Base-by-base conservation (phyloP, 2,888 invertebrate species). In the Vanessa cardui region DNA sequence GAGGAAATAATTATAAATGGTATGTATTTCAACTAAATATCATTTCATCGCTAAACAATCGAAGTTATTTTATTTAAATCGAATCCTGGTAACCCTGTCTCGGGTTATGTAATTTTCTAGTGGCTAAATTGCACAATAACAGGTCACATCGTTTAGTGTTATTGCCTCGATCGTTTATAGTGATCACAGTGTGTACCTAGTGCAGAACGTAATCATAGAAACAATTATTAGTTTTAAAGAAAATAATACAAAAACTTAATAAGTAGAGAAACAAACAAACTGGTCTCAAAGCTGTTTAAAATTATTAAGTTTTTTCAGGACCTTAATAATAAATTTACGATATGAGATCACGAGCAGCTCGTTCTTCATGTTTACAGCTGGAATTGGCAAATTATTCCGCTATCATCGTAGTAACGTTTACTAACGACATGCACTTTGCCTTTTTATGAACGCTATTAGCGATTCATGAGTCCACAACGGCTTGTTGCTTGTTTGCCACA, bases 401-500 rank as follows among this genome's bases (percentile, higher is more conserved):
- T 56, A 64, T 64, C 47, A 39, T 58, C 47, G 47, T n/a, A 20
- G 52, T 21, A 12, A 64, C 54, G 49, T 56, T 64, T 50, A 45
- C 58, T 63, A 64, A 68, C 64, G 59, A 60, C 26, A 58, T 47
- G 26, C 56, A 64, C 39, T 50, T 68, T 18, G 54, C 64, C 9
- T 68, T 61, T 64, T 68, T 64, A 60, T 61, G 49, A 64, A 31
- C 20, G 45, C 20, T 59, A 67, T 59, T 63, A 56, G 31, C 46
- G 45, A 56, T 63, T 56, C 46, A 63, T 54, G 21, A 56, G 45
- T 63, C 26, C 26, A 61, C 26, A n/a, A 21, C 58, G 58, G 58
- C 65, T 65, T 65, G 63, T 66, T 59, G 58, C 62, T 50, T 56
- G 59, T 58, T 71, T 59, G 64, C 67, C 63, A 46, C 70, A 71